Percentiles rank a stretch among this genome's conserved stretches.
These are phyloP conservation scores for Pristiophorus japonicus DNA, from an alignment of 2,113 vertebrate species.

Conservation along the genomic window DNA sequence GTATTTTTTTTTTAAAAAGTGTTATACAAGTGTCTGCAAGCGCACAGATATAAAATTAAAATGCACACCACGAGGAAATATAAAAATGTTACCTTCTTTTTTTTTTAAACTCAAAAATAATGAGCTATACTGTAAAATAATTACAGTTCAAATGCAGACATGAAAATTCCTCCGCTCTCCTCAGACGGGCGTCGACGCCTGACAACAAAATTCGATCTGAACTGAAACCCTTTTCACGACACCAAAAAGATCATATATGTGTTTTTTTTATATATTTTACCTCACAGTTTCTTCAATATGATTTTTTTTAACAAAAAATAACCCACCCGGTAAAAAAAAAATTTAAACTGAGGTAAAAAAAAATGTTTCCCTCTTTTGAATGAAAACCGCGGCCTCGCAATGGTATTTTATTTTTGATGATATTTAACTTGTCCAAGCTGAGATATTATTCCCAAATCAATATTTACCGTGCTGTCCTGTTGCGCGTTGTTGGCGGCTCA, in stretches of 20 bases:
- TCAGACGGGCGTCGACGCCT: neutral
- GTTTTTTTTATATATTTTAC: neutral
- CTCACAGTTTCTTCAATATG: neutral
- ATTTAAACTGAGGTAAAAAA: neutral
- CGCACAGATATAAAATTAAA: neutral
- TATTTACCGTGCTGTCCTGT: neutral
- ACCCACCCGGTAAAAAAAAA: neutral
- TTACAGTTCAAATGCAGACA: neutral
- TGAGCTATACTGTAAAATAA: neutral
- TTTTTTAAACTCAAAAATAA: neutral
- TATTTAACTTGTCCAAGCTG: too few species aligned
- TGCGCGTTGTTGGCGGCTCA: neutral
- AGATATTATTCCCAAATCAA: neutral
- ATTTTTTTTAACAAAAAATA: neutral
- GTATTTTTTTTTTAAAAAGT: neutral
- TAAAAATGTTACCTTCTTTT: neutral
- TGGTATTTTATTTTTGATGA: too few species aligned
- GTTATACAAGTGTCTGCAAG: neutral
- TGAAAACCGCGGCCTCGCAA: neutral
- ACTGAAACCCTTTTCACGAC: neutral
- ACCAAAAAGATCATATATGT: neutral
- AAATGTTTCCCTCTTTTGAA: neutral
- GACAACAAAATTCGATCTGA: neutral
- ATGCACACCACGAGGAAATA: neutral
- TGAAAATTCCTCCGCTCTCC: slow-evolving; percentile 23